These are phyloP conservation scores for Plectropomus leopardus DNA, from an alignment of 2,113 vertebrate genomes.

Conservation along the genomic window DNA sequence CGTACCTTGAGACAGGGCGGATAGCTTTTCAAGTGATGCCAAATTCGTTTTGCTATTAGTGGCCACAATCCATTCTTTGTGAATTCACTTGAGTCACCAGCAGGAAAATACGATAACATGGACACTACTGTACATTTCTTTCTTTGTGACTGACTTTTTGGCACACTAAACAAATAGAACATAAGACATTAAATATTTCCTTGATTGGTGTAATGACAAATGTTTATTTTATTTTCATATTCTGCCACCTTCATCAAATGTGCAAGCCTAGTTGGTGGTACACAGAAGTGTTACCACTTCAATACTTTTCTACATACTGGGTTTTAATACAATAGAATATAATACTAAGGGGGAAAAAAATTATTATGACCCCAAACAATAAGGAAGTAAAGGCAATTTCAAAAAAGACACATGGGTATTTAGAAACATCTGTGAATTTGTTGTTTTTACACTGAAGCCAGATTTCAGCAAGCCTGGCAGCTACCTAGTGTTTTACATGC, in stretches of 20 bases:
- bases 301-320: neutral
- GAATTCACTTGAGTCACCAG: too few relatives aligned
- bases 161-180: neutral
- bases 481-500: neutral
- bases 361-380: neutral
- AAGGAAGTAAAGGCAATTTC: neutral
- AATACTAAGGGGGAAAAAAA: neutral
- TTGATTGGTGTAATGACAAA: neutral
- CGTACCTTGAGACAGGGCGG: too few relatives aligned
- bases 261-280: neutral
- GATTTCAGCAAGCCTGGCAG: neutral
- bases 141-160: neutral
- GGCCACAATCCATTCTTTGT: too few relatives aligned
- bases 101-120: too few relatives aligned
- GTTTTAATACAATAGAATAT: neutral
- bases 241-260: neutral
- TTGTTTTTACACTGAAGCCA: conserved; percentile 2
- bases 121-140: neutral
- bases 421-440: neutral
- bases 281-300: too few relatives aligned
- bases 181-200: neutral
- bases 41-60: too few relatives aligned
- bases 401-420: neutral
- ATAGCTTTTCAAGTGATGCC: too few relatives aligned
- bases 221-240: neutral